phyloP scores from a whole-genome alignment of 2,113 vertebrate species.

The Phoenicopterus ruber region DNA sequence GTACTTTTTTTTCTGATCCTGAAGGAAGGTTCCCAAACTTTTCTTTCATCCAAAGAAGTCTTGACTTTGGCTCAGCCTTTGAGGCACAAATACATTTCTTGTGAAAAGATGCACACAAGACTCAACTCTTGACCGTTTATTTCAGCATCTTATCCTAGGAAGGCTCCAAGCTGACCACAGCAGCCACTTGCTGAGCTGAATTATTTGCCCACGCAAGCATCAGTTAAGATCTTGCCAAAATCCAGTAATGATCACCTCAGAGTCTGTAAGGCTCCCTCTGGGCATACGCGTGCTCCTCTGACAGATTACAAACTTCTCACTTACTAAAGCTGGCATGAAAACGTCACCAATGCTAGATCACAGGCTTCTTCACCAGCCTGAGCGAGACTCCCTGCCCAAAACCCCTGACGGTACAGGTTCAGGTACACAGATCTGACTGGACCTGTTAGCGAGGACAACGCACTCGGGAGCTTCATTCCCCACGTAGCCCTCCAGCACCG shows the following conservation, averaged over 20 bases:
- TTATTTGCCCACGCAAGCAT: neutral
- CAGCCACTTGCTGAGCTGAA: neutral
- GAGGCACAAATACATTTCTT: neutral
- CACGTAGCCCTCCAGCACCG: rapidly evolving
- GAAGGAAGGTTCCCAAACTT: neutral
- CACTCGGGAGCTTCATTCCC: neutral
- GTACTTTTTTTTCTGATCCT: neutral
- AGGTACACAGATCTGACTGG: neutral
- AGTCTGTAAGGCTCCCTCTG: neutral
- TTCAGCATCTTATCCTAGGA: neutral
- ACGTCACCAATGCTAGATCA: neutral
- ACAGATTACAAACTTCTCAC: neutral
- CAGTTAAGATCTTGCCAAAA: neutral
- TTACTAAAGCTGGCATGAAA: neutral
- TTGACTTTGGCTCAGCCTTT: neutral
- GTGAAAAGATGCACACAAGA: neutral
- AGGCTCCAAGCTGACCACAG: neutral
- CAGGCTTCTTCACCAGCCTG: neutral
- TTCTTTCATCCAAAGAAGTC: neutral
- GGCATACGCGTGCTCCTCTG: neutral
- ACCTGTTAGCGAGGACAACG: neutral
- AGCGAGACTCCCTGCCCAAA: neutral
- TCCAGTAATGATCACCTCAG: neutral
- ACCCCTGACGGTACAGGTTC: neutral
- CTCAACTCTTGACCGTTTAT: neutral